Evolutionary conservation across 53 echinoderm and acorn worm species (phyloP).

Genomic region (Actinopyga echinites): DNA sequence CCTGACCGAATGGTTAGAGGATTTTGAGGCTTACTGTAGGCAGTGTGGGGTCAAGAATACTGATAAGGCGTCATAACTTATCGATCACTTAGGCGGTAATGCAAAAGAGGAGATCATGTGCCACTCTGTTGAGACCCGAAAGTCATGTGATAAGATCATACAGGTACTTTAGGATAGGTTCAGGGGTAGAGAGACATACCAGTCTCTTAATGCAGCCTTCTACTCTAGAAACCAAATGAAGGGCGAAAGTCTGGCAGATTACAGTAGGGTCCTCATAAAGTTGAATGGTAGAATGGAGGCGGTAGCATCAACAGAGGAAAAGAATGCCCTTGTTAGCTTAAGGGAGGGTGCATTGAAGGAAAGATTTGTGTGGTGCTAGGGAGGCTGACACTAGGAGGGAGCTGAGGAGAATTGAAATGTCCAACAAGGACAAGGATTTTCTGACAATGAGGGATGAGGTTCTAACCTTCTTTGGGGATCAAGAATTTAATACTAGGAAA

Average conservation of each 20-base stretch:
- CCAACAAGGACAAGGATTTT: slow-evolving; percentile 34
- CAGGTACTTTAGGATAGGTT: slow-evolving; percentile 9
- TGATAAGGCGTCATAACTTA: neutral
- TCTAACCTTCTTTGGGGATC: slow-evolving; percentile 35
- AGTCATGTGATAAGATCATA: neutral
- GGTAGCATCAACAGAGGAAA: slow-evolving; percentile 9
- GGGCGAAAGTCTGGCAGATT: slow-evolving; percentile 46
- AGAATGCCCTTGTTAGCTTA: slow-evolving; percentile 2
- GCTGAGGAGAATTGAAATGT: slow-evolving; percentile 38
- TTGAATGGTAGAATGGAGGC: slow-evolving; percentile 35
- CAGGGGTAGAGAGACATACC: slow-evolving; percentile 19
- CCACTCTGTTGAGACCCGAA: neutral
- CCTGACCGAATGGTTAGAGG: slow-evolving; percentile 29
- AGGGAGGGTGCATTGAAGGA: slow-evolving; percentile 37
- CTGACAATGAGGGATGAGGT: slow-evolving; percentile 46
- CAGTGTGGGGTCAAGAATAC: neutral
- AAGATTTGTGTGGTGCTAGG: slow-evolving; percentile 23
- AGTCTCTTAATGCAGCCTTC: slow-evolving; percentile 37
- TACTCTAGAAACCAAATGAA: slow-evolving; percentile 16
- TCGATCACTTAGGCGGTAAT: slow-evolving; percentile 20
- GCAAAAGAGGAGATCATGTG: slow-evolving; percentile 45
- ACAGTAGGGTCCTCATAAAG: slow-evolving; percentile 29
- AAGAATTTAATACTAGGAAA: neutral
- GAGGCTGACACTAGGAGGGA: slow-evolving; percentile 26
- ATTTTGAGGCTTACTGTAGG: slow-evolving; percentile 11